Base-by-base conservation (phyloP, 2,888 invertebrate species). In the Drosophila diplacantha region DNA sequence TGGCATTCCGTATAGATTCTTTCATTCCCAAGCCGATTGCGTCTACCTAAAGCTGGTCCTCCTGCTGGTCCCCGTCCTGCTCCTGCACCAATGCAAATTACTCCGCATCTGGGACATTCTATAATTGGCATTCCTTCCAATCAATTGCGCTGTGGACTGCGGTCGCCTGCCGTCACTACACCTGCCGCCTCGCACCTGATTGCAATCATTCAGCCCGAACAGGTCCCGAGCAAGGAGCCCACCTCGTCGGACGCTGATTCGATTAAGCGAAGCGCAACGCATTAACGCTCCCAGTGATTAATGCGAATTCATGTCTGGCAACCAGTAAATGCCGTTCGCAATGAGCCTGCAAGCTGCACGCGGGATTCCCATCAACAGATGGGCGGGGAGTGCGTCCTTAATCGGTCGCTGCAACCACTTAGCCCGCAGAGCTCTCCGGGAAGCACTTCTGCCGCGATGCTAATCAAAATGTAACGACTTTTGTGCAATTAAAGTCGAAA, bases 401-500 rank as follows among this genome's bases (percentile, higher is more conserved):
- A 51, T 44, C 44, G 44, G n/a, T 54, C 3, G 20, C n/a, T 51
- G 54, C 50, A 54, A 34, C 20, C 24, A 29, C 35, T 44, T 44
- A 29, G 18, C 44, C 18, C 22, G n/a, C 18, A 29, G 14, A 31
- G 29, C n/a, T 26, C 35, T 34, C 6, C 9, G n/a, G 8, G 16
- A 31, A n/a, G 5, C 16, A 31, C 35, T n/a, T n/a, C 35, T 38
- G 31, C 31, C 14, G 52, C n/a, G 32, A 24, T 39, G 60, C 65
- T 63, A 69, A 74, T 72, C 77, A 76, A 74, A 62, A 60, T 53
- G 57, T 65, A 62, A 77, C 56, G 52, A 62, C 61, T 65, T 22
- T 46, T 58, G 49, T 62, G 65, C 75, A 74, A 74, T 74, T 74
- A 74, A 77, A 74, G 69, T 72, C 56, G 39, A 54, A 57, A 37